Evolutionary conservation across 1,140 invertebrate genomes (phyloP).

Genomic region (Holotrichia oblita): DNA sequence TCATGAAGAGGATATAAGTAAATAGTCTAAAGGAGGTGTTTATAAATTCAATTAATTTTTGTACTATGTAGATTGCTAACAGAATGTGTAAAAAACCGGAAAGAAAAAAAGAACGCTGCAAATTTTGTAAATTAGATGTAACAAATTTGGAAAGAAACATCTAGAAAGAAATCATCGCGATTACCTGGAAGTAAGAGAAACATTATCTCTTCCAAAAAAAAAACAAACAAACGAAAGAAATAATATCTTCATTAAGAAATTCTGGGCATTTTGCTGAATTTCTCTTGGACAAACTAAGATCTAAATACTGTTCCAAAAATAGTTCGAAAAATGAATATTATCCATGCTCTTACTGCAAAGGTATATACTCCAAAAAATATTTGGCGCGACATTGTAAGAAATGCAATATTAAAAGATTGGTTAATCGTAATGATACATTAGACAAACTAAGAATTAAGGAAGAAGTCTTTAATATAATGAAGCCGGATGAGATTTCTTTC

Average conservation of each 20-base stretch:
- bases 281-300: constrained; percentile 19
- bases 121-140: no score
- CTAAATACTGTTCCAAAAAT: constrained; percentile 39
- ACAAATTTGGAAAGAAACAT: no score
- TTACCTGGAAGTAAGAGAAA: neutral
- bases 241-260: constrained; percentile 44
- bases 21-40: no score
- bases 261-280: constrained; percentile 44
- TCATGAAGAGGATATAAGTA: no score
- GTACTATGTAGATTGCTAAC: no score
- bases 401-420: constrained; percentile 22
- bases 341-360: constrained; percentile 47
- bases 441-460: no score
- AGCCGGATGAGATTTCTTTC: no score
- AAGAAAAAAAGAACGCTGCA: no score
- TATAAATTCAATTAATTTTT: no score
- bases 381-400: constrained; percentile 44
- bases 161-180: neutral
- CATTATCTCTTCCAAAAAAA: constrained; percentile 30
- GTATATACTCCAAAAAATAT: constrained; percentile 47
- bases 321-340: constrained; percentile 44
- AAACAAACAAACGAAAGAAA: constrained; percentile 40
- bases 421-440: no score
- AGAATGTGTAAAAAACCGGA: no score
- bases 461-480: no score